phyloP scores from a whole-genome alignment of 2,113 vertebrate species.

The Prochilodus magdalenae region DNA sequence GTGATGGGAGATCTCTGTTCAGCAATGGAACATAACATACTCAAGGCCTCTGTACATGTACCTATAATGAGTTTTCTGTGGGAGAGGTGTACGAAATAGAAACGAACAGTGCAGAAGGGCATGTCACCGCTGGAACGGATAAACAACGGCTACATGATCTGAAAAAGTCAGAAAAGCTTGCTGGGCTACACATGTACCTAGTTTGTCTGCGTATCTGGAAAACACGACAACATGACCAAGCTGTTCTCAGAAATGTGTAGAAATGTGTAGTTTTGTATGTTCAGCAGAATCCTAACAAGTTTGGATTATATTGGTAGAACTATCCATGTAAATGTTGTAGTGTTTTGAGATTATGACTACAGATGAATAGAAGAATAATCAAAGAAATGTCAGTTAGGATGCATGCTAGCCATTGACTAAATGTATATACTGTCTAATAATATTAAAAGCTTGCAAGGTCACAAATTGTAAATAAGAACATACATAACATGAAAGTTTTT shows the following conservation, averaged over 20 bases:
- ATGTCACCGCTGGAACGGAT: background rate
- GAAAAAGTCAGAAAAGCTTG: background rate
- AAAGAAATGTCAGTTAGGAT: conserved; percentile 7
- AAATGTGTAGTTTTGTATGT: background rate
- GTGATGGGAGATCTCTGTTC: conserved; percentile 1
- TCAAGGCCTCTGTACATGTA: conserved; percentile 1
- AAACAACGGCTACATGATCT: background rate
- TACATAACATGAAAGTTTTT: background rate
- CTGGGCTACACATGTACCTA: background rate
- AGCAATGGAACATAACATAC: background rate
- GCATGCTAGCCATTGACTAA: conserved; percentile 28
- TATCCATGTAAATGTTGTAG: conserved; percentile 10
- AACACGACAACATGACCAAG: background rate
- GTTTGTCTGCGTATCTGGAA: background rate
- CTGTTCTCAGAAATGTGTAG: background rate
- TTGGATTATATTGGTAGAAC: background rate
- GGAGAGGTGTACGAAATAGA: background rate
- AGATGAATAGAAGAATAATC: background rate
- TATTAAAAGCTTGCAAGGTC: background rate
- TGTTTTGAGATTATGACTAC: conserved; percentile 7
- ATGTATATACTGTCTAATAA: conserved; percentile 32
- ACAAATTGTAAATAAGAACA: background rate
- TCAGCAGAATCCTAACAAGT: background rate
- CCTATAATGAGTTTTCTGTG: background rate
- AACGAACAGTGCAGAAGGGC: background rate